These are phyloP conservation scores for Pentalonia nigronervosa DNA, from an alignment of 1,140 invertebrate species.

Conservation along the genomic window DNA sequence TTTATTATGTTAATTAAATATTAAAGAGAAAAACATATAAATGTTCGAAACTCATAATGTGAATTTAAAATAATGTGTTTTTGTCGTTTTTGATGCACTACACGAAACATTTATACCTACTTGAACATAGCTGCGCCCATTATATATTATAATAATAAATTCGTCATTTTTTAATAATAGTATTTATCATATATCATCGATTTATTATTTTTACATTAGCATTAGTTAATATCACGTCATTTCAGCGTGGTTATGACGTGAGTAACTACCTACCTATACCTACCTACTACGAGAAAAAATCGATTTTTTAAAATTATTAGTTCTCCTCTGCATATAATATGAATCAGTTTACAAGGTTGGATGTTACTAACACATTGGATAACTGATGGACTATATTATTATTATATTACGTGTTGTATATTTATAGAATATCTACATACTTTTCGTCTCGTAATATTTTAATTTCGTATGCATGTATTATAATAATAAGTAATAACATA, in stretches of 20 bases:
- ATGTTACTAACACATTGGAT: neutral
- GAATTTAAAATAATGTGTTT: too few relatives aligned
- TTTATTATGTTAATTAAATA: neutral
- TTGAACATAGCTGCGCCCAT: neutral
- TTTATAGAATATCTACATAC: neutral
- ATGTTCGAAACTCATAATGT: neutral
- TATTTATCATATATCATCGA: neutral
- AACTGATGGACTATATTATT: neutral
- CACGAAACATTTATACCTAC: neutral
- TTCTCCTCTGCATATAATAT: neutral
- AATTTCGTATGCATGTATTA: neutral
- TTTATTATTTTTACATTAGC: neutral
- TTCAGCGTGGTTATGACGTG: neutral
- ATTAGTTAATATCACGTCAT: neutral
- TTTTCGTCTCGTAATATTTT: neutral
- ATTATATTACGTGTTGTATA: neutral
- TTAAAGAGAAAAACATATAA: neutral
- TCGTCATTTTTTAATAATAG: neutral
- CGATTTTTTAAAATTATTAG: neutral
- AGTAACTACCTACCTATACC: neutral
- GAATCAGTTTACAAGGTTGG: neutral
- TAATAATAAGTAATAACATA: neutral
- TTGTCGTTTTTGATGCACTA: neutral
- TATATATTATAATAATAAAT: neutral
- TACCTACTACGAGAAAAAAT: neutral